These are phyloP conservation scores for Smittia sp. DNA, from an alignment of 2,888 invertebrate genomes.

Conservation along the genomic window DNA sequence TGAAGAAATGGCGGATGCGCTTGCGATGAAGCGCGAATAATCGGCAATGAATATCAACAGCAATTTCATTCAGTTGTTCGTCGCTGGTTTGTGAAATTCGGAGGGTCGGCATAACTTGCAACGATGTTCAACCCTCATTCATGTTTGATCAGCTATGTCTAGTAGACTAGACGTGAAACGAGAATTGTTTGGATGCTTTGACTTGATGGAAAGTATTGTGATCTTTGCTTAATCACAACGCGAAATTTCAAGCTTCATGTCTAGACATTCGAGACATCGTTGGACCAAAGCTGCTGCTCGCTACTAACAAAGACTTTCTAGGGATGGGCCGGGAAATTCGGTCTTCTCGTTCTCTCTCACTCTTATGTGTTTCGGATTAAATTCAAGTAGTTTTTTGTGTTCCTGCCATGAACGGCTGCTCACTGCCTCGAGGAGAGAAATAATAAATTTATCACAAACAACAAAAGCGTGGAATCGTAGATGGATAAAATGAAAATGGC, in stretches of 20 bases:
- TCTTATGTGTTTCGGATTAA: constrained; percentile 30
- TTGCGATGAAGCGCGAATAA: too few species aligned
- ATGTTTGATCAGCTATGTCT: too few species aligned
- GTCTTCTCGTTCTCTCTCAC: not conserved
- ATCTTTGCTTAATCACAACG: too few species aligned
- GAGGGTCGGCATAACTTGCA: not conserved
- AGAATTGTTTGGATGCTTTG: too few species aligned
- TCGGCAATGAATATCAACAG: not conserved
- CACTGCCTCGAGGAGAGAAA: constrained; percentile 14
- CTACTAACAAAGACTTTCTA: not conserved
- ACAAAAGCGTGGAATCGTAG: constrained; percentile 2
- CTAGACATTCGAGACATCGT: too few species aligned
- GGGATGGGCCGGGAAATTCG: not conserved
- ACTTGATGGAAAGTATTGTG: too few species aligned
- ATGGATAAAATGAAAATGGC: constrained; percentile 33
- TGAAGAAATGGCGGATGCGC: not conserved
- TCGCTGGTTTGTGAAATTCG: not conserved
- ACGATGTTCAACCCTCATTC: not conserved
- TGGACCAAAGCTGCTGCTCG: not conserved
- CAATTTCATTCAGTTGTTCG: not conserved
- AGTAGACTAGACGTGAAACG: too few species aligned
- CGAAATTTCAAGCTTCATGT: too few species aligned
- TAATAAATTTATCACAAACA: constrained; percentile 36
- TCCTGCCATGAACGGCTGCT: not conserved
- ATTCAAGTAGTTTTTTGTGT: constrained; percentile 36